phyloP scores from a whole-genome alignment of 2,797 vertebrate species.

The Xyrichtys novacula region DNA sequence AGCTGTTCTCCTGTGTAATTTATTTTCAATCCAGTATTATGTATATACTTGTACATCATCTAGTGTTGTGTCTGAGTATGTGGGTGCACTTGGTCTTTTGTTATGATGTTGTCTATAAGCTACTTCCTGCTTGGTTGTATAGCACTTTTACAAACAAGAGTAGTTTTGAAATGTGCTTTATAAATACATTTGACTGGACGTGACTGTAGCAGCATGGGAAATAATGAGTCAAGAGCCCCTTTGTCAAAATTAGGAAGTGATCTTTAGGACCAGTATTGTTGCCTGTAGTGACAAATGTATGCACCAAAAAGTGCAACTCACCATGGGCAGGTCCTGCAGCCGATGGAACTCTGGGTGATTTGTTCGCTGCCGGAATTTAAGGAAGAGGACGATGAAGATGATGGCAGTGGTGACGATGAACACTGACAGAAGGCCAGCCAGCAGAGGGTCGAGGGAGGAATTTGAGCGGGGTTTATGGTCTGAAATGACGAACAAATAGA shows the following conservation, averaged over 20 bases:
- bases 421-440: conserved; percentile 88
- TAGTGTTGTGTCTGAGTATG: too few species aligned
- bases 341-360: conserved; percentile 90
- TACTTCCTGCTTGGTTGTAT: too few species aligned
- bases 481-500: conserved; percentile 39
- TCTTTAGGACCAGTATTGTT: not conserved
- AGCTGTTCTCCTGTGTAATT: too few species aligned
- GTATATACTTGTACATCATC: too few species aligned
- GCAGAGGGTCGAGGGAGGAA: conserved; percentile 85
- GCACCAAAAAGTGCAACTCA: conserved; percentile 61
- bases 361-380: conserved; percentile 87
- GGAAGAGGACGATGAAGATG: conserved; percentile 87
- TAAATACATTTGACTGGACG: too few species aligned
- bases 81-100: too few species aligned
- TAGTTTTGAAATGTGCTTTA: too few species aligned
- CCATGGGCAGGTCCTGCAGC: conserved; percentile 93
- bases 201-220: too few species aligned
- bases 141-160: too few species aligned
- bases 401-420: conserved; percentile 89
- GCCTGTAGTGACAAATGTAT: not conserved
- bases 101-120: too few species aligned
- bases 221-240: too few species aligned
- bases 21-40: too few species aligned
- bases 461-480: conserved; percentile 58
- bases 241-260: not conserved